Base-by-base conservation (phyloP, 1,140 invertebrate species). In the Procambarus virginalis region DNA sequence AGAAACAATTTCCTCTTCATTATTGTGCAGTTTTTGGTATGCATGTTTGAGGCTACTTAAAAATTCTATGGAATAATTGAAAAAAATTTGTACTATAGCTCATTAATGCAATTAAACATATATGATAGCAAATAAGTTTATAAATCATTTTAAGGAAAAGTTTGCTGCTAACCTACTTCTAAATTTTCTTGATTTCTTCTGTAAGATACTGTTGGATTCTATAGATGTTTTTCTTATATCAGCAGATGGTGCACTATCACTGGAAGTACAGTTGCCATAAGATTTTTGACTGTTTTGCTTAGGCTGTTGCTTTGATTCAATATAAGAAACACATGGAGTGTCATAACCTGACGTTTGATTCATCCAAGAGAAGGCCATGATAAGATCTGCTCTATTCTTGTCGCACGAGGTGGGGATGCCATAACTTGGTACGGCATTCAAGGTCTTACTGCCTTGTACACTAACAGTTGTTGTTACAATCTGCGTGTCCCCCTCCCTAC, bases 161-260 rank as follows among this genome's bases (percentile, higher is more conserved):
- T 89, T 89, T 89, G 87, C 87, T n/a, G 87, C 87, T 89, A 89
- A 46, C 83, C 87, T 89, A 64, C 75, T 89, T 84, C 87, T 60
- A 48, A 89, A 68, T 84, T 89, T 89, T 22, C 81, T 60, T 12
- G 87, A 89, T 75, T 89, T 89, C 51, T 89, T 84, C 45, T 55
- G 73, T 68, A 58, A 84, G 17, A 22, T 22, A 46, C 45, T 80
- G 46, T 58, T 51, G 49, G 70, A 17, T n/a, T 70, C 75, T 34
- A 58, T 73, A 14, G 10, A 70, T 55, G 60, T 49, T 20, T 45
- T 70, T 68, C 46, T 73, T 22, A 55, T 73, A 5, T 88, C 79
- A n/a, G 34, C 46, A 34, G 86, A 22, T 20, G 85, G 80, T 22
- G 45, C 64, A 84, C 45, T 70, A 17, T 51, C 45, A 48, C 70